Conservation (phyloP, 1,140 invertebrate species). For the Bombus picipes region DNA sequence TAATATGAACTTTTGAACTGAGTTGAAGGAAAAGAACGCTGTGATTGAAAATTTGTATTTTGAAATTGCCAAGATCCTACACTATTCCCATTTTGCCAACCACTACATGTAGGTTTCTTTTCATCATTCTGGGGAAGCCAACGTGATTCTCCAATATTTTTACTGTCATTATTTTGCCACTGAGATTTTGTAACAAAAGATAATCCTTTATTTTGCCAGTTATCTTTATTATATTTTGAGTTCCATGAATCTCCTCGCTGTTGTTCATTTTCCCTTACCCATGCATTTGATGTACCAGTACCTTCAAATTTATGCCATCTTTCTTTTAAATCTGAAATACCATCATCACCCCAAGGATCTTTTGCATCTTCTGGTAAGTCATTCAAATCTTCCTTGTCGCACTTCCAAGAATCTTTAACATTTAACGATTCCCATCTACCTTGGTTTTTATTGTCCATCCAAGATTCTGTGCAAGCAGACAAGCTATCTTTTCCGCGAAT, state of each 20-base stretch:
- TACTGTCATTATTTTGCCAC: constrained; percentile 53
- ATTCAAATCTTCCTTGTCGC: constrained; percentile 76
- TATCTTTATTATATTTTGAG: constrained; percentile 47
- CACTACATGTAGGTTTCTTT: constrained; percentile 31
- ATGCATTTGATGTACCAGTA: neutral
- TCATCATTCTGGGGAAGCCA: constrained; percentile 61
- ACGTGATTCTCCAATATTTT: constrained; percentile 57
- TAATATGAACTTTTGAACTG: constrained; percentile 63
- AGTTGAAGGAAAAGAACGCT: constrained; percentile 51
- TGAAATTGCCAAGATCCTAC: constrained; percentile 59
- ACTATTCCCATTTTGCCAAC: constrained; percentile 59
- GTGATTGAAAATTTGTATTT: constrained; percentile 56
- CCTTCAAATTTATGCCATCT: constrained; percentile 53
- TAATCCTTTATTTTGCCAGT: constrained; percentile 64
- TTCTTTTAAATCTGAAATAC: constrained; percentile 54
- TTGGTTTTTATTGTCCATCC: constrained; percentile 55
- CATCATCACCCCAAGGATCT: constrained; percentile 81
- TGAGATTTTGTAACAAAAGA: constrained; percentile 44
- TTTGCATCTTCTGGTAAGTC: constrained; percentile 80
- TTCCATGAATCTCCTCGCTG: constrained; percentile 49
- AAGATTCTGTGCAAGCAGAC: constrained; percentile 50
- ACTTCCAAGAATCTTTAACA: constrained; percentile 54
- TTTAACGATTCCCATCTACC: constrained; percentile 62
- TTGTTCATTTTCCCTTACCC: constrained; percentile 49
- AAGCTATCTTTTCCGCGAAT: constrained; percentile 69